These are phyloP conservation scores for Poecile montanus DNA, from an alignment of 2,797 vertebrate species.

Conservation along the genomic window DNA sequence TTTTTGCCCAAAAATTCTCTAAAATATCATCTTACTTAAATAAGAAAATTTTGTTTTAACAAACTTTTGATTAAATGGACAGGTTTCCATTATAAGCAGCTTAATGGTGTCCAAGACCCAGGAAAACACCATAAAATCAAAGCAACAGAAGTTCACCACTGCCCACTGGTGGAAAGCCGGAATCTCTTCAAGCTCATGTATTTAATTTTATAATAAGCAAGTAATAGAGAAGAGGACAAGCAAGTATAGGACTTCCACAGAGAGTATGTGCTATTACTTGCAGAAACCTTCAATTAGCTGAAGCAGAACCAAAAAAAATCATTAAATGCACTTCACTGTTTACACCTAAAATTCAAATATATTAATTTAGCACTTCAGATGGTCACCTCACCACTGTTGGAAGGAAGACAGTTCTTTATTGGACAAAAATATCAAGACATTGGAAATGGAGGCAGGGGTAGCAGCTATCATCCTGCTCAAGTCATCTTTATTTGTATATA, in stretches of 20 bases:
- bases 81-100: neutral
- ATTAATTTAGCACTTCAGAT: neutral
- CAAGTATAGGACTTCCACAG: neutral
- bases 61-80: neutral
- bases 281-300: neutral
- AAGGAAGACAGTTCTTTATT: neutral
- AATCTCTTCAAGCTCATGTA: neutral
- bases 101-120: neutral
- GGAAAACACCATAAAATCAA: neutral
- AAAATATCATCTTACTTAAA: neutral
- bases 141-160: neutral
- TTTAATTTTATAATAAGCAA: neutral
- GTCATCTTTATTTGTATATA: neutral
- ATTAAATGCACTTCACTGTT: rapidly evolving
- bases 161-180: neutral
- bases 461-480: neutral
- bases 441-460: neutral
- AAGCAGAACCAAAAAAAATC: neutral
- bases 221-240: neutral
- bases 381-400: no score
- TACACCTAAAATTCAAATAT: neutral
- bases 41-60: neutral
- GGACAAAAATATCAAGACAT: neutral
- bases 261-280: neutral
- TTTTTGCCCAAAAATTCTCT: neutral